Base-by-base conservation (phyloP, 2,888 invertebrate genomes). In the Lumbricus terrestris region DNA sequence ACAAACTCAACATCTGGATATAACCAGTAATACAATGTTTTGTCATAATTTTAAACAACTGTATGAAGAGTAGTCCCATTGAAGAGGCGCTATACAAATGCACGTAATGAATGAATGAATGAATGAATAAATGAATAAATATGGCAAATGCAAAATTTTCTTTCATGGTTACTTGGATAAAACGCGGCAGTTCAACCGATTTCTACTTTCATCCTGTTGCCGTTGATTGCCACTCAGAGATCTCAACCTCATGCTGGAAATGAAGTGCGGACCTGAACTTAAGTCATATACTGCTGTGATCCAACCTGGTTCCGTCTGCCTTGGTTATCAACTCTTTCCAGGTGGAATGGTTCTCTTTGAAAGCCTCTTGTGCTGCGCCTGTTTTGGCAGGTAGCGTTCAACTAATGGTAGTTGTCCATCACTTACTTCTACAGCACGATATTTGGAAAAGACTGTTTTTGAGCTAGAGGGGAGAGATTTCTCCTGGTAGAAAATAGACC, bases 401-500 rank as follows among this genome's bases (percentile, higher is more conserved):
- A 69, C 69, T 69, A 69, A n/a, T 69, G 69, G 69, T 16, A 13
- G 69, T 69, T 8, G 69, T 69, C n/a, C 16, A n/a, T n/a, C n/a
- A 69, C 6, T 69, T 5, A 13, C 29, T n/a, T 69, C n/a, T 11
- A 29, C 69, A 69, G 8, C 15, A 4, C 13, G 29, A 85, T 15
- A 85, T 37, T 85, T 85, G 23, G 35, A 20, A 37, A 34, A 23
- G 85, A 85, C 85, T 85, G 13, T 8, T 85, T 85, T 85, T 20
- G 85, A 85, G 23, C 37, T 85, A 85, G 34, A n/a, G 29, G 85
- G 34, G 20, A 85, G 18, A 33, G 40, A 29, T n/a, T 42, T 47
- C 35, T 89, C 89, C 15, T 35, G 69, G 33, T 89, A 37, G 42
- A 89, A 89, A 37, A 89, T 89, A 33, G 34, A 34, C 69, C 34